Evolutionary conservation across 2,888 invertebrate species (phyloP), one percentile per base, ranked within the genome.

Genomic region (Emmelina monodactyla): DNA sequence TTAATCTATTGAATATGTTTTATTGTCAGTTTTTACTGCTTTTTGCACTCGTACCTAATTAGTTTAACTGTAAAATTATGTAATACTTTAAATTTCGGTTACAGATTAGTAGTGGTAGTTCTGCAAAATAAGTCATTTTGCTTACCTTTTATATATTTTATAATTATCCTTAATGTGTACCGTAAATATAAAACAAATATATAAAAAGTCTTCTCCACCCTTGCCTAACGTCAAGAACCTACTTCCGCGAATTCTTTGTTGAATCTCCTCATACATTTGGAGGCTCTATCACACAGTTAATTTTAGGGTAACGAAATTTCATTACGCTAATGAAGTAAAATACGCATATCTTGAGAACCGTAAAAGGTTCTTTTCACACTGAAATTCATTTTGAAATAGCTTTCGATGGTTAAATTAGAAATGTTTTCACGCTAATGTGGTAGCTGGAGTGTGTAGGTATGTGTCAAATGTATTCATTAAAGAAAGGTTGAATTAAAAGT

Each of bases 251-350:
- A 62, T 69, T 68, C 69, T 70, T 71, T 65, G 51, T 50, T 11
- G 58, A 58, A 62, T 53, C 55, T 52, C 49, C 53, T 54, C 49
- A 58, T 64, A 62, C 62, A 63, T 65, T 50, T 55, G 61, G 54
- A 55, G 59, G 54, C 55, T 54, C 55, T 60, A 60, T 58, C 50
- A 59, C 54, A 48, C 59, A 59, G 62, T 64, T 70, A 69, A 72
- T 71, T 70, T 67, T 53, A 55, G 57, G 53, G 54, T 41, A 57
- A 50, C 51, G 46, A 63, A 70, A 73, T 71, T 73, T 72, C 61
- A 73, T 75, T 72, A 69, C 58, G 48, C 49, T 70, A 70, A 71
- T 69, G 61, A 62, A 65, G 55, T 55, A 47, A 62, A 63, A 60
- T 58, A 52, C 59, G 57, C 61, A 63, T 65, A 62, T 60, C 54